These are phyloP conservation scores for Zygogramma bicolorata DNA, from an alignment of 2,888 invertebrate genomes.

Conservation along the genomic window DNA sequence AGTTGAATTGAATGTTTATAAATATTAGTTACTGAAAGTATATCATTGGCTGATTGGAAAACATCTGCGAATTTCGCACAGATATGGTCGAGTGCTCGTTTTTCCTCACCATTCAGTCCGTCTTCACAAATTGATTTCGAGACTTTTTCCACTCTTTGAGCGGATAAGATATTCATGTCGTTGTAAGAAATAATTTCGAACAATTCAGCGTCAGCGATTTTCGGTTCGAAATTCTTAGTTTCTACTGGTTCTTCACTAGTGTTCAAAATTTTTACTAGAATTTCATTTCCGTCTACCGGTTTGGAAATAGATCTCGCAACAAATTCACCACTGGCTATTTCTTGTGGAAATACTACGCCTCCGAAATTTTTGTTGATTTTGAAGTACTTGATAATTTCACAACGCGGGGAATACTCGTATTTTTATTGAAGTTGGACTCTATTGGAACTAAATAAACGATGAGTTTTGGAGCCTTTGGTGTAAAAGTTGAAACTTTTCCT, in stretches of 20 bases:
- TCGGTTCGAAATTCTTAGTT: not conserved
- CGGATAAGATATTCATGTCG: not conserved
- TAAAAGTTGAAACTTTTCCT: too few relatives aligned
- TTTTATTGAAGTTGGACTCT: not conserved
- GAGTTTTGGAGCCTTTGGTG: too few relatives aligned
- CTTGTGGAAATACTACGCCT: not conserved
- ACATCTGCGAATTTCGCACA: not conserved
- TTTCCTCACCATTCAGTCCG: too few relatives aligned
- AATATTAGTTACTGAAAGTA: not conserved
- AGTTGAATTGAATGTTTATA: conserved; percentile 4
- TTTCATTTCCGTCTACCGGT: too few relatives aligned
- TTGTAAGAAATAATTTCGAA: not conserved
- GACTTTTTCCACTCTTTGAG: not conserved
- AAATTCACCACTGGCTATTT: not conserved
- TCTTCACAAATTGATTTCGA: not conserved
- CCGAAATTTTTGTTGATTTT: not conserved
- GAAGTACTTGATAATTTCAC: conserved; percentile 3
- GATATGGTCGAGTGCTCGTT: not conserved
- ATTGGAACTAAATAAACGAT: too few relatives aligned
- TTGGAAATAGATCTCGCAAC: too few relatives aligned
- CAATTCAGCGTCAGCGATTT: not conserved
- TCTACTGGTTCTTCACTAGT: not conserved
- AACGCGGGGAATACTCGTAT: not conserved
- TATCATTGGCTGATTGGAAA: not conserved
- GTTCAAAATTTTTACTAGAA: not conserved